Percentiles rank a stretch among this genome's conserved stretches.
phyloP scores from a whole-genome alignment of 2,113 vertebrate genomes.

The Saiga tatarica region DNA sequence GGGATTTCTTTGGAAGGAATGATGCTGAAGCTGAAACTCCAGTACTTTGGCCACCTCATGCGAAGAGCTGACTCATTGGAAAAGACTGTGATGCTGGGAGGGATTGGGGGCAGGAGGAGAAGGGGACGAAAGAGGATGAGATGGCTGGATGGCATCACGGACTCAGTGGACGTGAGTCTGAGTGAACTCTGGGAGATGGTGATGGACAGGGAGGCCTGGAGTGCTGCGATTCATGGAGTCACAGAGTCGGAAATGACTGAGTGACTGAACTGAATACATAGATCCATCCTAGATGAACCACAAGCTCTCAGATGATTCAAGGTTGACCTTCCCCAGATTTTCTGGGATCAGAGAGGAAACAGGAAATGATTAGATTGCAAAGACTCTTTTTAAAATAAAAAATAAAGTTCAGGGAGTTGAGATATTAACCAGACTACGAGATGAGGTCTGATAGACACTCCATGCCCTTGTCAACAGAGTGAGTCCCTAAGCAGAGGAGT shows the following conservation, averaged over 20 bases:
- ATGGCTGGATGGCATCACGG: too few relatives aligned
- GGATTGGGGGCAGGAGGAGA: too few relatives aligned
- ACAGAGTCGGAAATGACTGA: fast-evolving
- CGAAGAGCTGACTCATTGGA: fast-evolving
- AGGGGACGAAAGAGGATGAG: too few relatives aligned
- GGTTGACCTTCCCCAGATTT: background rate
- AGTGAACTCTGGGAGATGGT: too few relatives aligned
- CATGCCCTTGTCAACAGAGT: background rate
- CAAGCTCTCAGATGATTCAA: background rate
- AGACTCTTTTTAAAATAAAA: background rate
- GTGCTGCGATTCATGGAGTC: too few relatives aligned
- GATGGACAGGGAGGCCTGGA: too few relatives aligned
- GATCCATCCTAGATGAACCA: background rate
- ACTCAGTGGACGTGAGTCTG: fast-evolving
- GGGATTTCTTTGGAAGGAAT: too few relatives aligned
- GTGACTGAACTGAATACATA: background rate
- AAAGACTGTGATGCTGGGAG: too few relatives aligned
- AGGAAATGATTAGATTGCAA: background rate
- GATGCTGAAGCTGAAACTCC: too few relatives aligned
- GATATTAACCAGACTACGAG: background rate
- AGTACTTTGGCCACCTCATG: too few relatives aligned
- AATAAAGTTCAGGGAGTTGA: background rate
- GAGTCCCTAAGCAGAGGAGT: background rate
- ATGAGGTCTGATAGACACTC: background rate
- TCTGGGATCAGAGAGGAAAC: constrained; percentile 3